Evolutionary conservation across 2,888 invertebrate species (phyloP), one percentile per base, ranked within the genome.

Genomic region (Fragum fragum): DNA sequence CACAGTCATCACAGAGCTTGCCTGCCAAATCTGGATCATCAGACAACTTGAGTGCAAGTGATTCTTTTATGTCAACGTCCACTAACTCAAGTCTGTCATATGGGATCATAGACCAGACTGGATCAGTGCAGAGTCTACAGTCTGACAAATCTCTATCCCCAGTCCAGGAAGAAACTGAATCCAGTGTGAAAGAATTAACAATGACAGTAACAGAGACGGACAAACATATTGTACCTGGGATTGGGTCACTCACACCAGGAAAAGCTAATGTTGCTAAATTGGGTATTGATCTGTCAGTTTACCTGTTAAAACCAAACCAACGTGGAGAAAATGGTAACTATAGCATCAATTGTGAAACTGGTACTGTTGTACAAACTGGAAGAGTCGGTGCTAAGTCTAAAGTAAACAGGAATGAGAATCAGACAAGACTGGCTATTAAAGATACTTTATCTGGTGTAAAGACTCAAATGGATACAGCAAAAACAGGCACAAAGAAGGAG

Each of bases 241-340:
- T 71, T 29, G 55, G 53, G 3, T 52, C 55, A 11, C 21, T 79
- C 2, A 86, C 86, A 2, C 86, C 86, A 55, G 83, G 86, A 23
- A 81, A 83, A 77, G 72, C 79, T 52, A 79, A 69, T 79, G 81
- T 79, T 73, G 66, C 66, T 0, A 66, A 26, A 66, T 23, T n/a
- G 76, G 86, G 86, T 1, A 83, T 86, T 29, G 86, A 86, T 32
- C 39, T 83, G 42, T 83, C 83, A n/a, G 81, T 79, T 18, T 86
- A 86, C 74, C 63, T 86, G 14, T 55, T 86, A 68, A 86, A 86
- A 72, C 86, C 83, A 18, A n/a, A 26, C 28, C 61, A 71, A 16
- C 66, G 2, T 47, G 5, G n/a, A 9, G 47, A 71, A 66, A 59
- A 21, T 16, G 47, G 63, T 18, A 66, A 55, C 29, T 21, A 57